These are phyloP conservation scores for Colletes latitarsis DNA, from an alignment of 1,140 invertebrate species.

Conservation along the genomic window DNA sequence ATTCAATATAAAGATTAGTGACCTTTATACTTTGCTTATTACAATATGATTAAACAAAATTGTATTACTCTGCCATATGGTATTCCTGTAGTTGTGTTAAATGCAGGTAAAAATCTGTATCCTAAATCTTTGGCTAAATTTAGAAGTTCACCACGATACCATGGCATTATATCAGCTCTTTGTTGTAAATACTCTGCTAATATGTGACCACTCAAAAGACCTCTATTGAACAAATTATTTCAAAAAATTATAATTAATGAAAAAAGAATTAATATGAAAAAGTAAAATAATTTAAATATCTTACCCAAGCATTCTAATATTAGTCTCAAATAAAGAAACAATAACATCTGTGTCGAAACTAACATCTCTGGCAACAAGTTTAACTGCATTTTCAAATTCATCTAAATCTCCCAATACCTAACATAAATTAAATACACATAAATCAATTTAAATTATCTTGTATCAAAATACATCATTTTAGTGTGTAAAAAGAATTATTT, in stretches of 20 bases:
- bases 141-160: constrained; percentile 96
- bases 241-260: constrained; percentile 12
- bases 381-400: constrained; percentile 96
- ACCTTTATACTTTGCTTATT: constrained; percentile 15
- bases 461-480: constrained; percentile 10
- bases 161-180: constrained; percentile 88
- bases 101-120: constrained; percentile 95
- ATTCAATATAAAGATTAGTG: constrained; percentile 36
- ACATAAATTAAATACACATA: constrained; percentile 44
- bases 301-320: constrained; percentile 97
- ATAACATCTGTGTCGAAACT: constrained; percentile 96
- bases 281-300: constrained; percentile 61
- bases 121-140: constrained; percentile 96
- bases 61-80: constrained; percentile 93
- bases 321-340: constrained; percentile 99
- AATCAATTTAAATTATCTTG: constrained; percentile 25
- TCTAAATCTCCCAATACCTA: constrained; percentile 93
- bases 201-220: constrained; percentile 96
- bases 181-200: constrained; percentile 91
- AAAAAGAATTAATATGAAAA: background rate
- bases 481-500: constrained; percentile 20
- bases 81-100: constrained; percentile 98
- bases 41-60: constrained; percentile 37
- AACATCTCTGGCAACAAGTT: constrained; percentile 92
- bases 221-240: constrained; percentile 83